Evolutionary conservation across 2,888 invertebrate genomes (phyloP).

Genomic region (Entomobrya multifasciata): DNA sequence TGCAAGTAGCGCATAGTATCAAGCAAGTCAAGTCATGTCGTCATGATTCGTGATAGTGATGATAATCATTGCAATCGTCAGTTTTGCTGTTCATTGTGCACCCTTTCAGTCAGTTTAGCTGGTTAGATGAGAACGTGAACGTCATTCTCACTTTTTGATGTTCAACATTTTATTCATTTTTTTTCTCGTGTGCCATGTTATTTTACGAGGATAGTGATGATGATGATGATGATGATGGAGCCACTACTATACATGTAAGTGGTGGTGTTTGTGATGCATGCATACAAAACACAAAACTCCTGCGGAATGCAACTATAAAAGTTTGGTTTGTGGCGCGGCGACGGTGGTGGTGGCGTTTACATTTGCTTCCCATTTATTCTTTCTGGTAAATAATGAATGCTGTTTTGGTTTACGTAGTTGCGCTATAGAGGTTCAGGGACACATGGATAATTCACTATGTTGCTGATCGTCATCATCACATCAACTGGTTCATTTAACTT

Average conservation of each 20-base stretch:
- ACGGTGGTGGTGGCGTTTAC: neutral
- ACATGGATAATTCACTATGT: constrained; percentile 57
- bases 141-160: constrained; percentile 32
- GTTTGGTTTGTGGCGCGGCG: neutral
- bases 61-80: constrained; percentile 15
- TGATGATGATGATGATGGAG: neutral
- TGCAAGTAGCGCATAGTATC: neutral
- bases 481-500: constrained; percentile 35
- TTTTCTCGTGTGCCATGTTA: constrained; percentile 11
- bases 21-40: neutral
- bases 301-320: constrained; percentile 36
- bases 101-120: neutral
- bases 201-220: neutral
- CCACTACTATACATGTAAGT: constrained; percentile 2
- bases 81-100: neutral
- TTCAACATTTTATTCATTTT: constrained; percentile 8
- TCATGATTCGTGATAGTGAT: neutral
- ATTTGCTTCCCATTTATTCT: neutral
- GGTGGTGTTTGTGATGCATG: constrained; percentile 21
- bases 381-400: neutral
- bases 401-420: neutral
- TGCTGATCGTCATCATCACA: constrained; percentile 20
- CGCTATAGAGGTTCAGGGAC: constrained; percentile 53
- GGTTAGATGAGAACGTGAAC: no score
- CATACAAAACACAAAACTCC: neutral